Conservation (phyloP, 2,888 invertebrate genomes). For the Taphrorychus bicolor region DNA sequence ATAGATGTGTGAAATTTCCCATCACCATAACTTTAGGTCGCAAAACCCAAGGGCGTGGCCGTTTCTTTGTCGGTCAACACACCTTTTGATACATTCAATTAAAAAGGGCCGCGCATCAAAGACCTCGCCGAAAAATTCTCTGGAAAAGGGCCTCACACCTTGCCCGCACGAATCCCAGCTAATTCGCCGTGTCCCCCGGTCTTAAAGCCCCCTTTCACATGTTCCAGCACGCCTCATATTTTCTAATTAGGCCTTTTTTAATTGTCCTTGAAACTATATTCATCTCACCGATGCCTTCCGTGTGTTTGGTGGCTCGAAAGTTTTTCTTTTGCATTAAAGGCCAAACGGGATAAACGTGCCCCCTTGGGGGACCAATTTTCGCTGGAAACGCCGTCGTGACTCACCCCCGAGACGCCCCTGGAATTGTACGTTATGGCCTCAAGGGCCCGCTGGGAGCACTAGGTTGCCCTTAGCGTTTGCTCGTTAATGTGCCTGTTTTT, state of each 20-base stretch:
- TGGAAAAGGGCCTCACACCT: neutral
- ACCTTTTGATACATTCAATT: neutral
- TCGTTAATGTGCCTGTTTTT: neutral
- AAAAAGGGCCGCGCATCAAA: too few relatives aligned
- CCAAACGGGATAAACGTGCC: neutral
- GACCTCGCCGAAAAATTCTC: neutral
- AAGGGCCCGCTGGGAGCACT: slow-evolving; percentile 1
- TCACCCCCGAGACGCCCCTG: neutral
- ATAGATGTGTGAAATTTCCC: too few relatives aligned
- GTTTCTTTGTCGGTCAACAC: neutral
- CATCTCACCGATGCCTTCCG: neutral
- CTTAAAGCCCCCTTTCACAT: neutral
- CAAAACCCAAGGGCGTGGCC: neutral
- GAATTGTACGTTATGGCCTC: slow-evolving; percentile 3
- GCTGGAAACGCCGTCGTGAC: neutral
- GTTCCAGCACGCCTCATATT: neutral
- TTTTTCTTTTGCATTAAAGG: neutral
- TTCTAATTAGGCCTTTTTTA: neutral
- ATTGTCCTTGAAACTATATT: neutral
- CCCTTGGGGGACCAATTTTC: neutral
- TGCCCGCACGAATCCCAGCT: neutral
- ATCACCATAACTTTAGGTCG: too few relatives aligned
- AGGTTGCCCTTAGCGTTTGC: neutral
- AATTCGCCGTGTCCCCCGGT: neutral
- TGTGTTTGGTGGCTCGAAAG: neutral